Evolutionary conservation across 1,140 invertebrate genomes (phyloP), one percentile per base, ranked within the genome.

Genomic region (Trissolcus basalis): DNA sequence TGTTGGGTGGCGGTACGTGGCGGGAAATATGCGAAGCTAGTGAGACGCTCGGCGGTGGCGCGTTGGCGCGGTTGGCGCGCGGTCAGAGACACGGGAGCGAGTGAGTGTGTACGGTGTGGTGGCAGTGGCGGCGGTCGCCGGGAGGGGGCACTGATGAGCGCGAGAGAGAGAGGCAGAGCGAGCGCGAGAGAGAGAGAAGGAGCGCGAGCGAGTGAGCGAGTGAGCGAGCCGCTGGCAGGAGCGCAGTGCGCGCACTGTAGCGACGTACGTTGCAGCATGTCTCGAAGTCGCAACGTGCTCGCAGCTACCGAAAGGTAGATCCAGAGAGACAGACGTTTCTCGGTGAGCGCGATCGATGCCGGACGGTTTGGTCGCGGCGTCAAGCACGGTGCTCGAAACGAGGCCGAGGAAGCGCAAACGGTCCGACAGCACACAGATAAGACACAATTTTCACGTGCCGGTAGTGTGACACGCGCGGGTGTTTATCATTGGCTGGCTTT

Each of bases 241-340:
- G 61, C 61, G 63, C 43, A 47, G 33, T 78, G 78, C 74, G 82
- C 79, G 64, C 78, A 84, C 83, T 68, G 85, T 81, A 85, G 79
- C 81, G 81, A 85, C 81, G 60, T 61, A 79, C 44, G 55, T 65
- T 47, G 54, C 82, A 82, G 84, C 85, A 86, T 86, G 85, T 85
- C 73, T 82, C 84, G 81, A 85, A 83, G 80, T 81, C 83, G 80
- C 82, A 75, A 81, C 83, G 85, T 87, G 84, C 79, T 84, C 80
- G 80, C 83, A 82, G 83, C 77, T 83, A 80, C 74, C 78, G 79
- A 78, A 79, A 84, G 79, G 77, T 81, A 70, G 54, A 65, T 33
- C 44, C 73, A 70, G 60, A 65, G 9, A 60, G 59, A 70, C 51
- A 59, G 45, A 61, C 41, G 73, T 59, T 59, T 27, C 45, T 36